phyloP scores from a whole-genome alignment of 2,113 vertebrate species.

The Coptodon bakossiorum region DNA sequence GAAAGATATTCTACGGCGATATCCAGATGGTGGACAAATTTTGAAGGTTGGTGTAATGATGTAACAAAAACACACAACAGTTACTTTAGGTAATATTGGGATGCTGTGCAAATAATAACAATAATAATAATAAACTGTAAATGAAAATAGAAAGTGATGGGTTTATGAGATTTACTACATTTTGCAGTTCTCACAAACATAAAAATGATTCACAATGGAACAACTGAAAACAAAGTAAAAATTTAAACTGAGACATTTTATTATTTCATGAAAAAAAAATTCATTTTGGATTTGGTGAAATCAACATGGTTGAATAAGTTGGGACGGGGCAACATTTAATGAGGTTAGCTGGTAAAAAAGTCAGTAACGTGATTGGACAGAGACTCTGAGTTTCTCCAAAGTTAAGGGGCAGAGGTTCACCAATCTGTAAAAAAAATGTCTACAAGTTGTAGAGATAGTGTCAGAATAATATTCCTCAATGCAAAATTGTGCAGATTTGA shows the following conservation, averaged over 20 bases:
- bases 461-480: too few relatives aligned
- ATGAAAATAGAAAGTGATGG: rapidly evolving
- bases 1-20: not conserved
- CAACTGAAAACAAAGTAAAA: not conserved
- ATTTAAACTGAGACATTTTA: not conserved
- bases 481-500: too few relatives aligned
- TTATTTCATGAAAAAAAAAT: not conserved
- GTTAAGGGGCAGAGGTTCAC: not conserved
- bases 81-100: not conserved
- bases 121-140: not conserved
- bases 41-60: not conserved
- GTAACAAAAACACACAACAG: not conserved
- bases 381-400: too few relatives aligned
- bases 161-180: not conserved
- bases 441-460: not conserved
- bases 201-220: not conserved
- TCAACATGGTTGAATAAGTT: not conserved
- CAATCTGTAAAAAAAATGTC: not conserved
- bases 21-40: not conserved
- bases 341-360: not conserved
- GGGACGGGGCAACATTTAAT: not conserved
- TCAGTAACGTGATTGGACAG: not conserved
- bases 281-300: not conserved
- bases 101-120: not conserved
- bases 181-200: not conserved